Conservation (phyloP, 2,888 invertebrate genomes). For the Nematopogon swammerdamellus region DNA sequence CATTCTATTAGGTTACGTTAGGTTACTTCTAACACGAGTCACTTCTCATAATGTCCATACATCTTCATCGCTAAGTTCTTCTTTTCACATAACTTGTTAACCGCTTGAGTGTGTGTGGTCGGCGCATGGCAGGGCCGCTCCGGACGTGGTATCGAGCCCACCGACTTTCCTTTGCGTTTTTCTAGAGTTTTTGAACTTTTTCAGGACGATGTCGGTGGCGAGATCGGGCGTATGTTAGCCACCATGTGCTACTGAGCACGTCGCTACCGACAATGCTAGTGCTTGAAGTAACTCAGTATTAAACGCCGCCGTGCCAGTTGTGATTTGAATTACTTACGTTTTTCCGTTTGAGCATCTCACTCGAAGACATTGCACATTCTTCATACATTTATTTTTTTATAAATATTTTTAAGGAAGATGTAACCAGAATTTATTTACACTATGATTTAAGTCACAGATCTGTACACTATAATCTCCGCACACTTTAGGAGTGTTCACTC, state of each 20-base stretch:
- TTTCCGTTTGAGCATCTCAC: slow-evolving; percentile 1
- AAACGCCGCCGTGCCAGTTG: not conserved
- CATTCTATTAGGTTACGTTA: not conserved
- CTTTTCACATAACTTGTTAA: not conserved
- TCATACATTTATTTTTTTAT: not conserved
- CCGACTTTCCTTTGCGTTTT: not conserved
- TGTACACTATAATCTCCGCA: slow-evolving; percentile 1
- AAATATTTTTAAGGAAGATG: slow-evolving; percentile 1
- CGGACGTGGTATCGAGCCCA: not conserved
- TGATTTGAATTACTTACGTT: not conserved
- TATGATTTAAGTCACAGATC: not conserved
- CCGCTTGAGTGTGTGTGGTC: not conserved
- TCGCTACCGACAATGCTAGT: slow-evolving; percentile 10
- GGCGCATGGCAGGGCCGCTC: not conserved
- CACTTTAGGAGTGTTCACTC: no score
- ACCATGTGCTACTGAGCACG: slow-evolving; percentile 58
- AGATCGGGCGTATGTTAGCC: slow-evolving; percentile 64
- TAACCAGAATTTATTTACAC: slow-evolving; percentile 1
- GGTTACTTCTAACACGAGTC: not conserved
- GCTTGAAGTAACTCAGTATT: slow-evolving; percentile 1
- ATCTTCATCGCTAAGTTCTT: not conserved
- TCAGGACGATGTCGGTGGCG: slow-evolving; percentile 66
- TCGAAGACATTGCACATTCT: slow-evolving; percentile 2
- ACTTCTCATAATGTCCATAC: not conserved
- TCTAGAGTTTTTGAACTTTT: slow-evolving; percentile 31